Evolutionary conservation across 2,888 invertebrate genomes (phyloP).

Genomic region (Netelia virgata): DNA sequence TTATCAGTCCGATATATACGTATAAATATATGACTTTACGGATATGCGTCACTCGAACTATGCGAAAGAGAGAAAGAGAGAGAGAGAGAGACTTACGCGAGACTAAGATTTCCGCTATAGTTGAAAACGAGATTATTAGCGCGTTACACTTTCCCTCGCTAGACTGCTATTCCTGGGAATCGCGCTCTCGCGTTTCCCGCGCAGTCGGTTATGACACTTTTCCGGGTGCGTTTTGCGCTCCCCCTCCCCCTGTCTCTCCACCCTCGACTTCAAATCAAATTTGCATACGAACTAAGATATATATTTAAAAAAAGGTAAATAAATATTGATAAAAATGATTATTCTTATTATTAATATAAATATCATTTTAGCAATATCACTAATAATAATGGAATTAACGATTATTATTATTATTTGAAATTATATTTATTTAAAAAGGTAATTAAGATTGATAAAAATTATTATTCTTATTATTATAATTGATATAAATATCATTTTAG

Average conservation of each 20-base stretch:
- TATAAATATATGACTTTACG: not conserved
- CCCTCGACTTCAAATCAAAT: not conserved
- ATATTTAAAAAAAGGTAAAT: no score
- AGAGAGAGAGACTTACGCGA: not conserved
- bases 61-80: no score
- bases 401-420: no score
- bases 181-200: slow-evolving; percentile 4
- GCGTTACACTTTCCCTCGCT: not conserved
- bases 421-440: no score
- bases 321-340: no score
- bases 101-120: not conserved
- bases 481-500: no score
- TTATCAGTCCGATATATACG: not conserved
- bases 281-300: not conserved
- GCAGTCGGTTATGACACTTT: slow-evolving; percentile 47
- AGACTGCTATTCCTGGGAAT: slow-evolving; percentile 50
- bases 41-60: not conserved
- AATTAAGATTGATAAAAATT: no score
- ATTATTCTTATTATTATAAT: no score
- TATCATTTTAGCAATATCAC: no score
- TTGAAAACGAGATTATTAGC: not conserved
- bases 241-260: not conserved
- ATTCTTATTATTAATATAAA: no score
- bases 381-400: no score
- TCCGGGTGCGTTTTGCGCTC: slow-evolving; percentile 46